Base-by-base conservation (phyloP, 2,888 invertebrate genomes). In the Andrena marginata region DNA sequence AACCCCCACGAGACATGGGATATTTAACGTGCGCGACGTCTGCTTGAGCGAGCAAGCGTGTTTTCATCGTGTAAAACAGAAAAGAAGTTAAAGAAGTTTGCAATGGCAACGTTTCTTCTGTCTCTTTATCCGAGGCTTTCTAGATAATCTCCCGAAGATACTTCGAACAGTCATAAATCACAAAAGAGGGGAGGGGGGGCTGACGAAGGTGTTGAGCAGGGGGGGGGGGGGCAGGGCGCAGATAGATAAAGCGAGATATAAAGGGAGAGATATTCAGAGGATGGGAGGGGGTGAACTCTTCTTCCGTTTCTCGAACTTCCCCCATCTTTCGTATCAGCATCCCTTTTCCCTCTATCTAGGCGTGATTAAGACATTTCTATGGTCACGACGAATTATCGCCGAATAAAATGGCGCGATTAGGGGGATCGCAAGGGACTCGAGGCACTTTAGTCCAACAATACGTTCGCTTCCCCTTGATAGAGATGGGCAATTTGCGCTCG, bases 311-410 rank as follows among this genome's bases (percentile, higher is more conserved):
- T 16, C 29, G 7, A 56, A 63, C 33, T 76, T 68, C 63, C 54
- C 42, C 51, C 64, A 31, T 54, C 77, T 56, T 33, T 48, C 76
- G 29, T 71, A 54, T 75, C 76, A 42, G 13, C 65, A 13, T 75
- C 33, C 33, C 26, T 62, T 73, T n/a, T 23, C 35, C 35, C 60
- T 35, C n/a, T 64, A n/a, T 51, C 49, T 48, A 10, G 8, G 31
- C 82, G 77, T 84, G 89, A 90, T 91, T 90, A 92, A 90, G 87
- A 82, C 86, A 86, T 90, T 88, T 89, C 85, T 88, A 87, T 71
- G 80, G 83, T 82, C 80, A 72, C 80, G 78, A 84, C 85, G 90
- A 91, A 90, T 92, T 91, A 91, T 90, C 82, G 86, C 82, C 72
- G 85, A 87, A 90, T 87, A 89, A 89, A 91, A 76, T 78, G 76